Base-by-base conservation (phyloP, 2,888 invertebrate species). In the Melangyna quadrimaculata region DNA sequence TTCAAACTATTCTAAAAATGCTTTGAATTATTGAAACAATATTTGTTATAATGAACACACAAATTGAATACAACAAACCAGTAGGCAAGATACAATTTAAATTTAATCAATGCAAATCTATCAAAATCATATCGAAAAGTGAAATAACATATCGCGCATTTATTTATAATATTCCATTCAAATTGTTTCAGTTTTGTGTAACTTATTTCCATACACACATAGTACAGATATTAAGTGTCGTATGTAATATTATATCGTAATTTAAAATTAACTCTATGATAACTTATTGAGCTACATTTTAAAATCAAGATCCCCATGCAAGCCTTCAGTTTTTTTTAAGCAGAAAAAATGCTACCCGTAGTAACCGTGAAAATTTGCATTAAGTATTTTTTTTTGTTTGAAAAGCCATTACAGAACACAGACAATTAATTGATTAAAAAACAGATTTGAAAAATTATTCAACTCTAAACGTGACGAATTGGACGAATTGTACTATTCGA, bases 381-480 rank as follows among this genome's bases (percentile, higher is more conserved):
- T 63, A 63, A n/a, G n/a, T n/a, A n/a, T n/a, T n/a, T n/a, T n/a
- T n/a, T 69, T 24, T 70, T 63, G 53, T 59, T 9, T 40, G 45
- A 59, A 84, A 75, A 71, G 55, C 35, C 71, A 45, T 72, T 40
- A 43, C 55, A 22, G 67, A 80, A 72, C 67, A 48, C n/a, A 75
- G 37, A 75, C 75, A 80, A 84, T 63, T 70, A 53, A 48, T 70
- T 59, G 59, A 65, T 65, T 65, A 65, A 53, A 67, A 67, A 71
- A n/a, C 51, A 27, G 24, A 63, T 83, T 70, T 51, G 53, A 53
- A 72, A 80, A 80, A 72, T 59, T 43, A 84, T 80, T 17, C 53
- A 65, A 69, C 37, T 14, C 32, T 63, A 61, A 65, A 70, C 74
- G 79, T 75, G 75, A 80, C 84, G 61, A 80, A 84, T 84, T 75